These are phyloP conservation scores for Drosophila trapezifrons DNA, from an alignment of 1,140 invertebrate genomes.

Conservation along the genomic window DNA sequence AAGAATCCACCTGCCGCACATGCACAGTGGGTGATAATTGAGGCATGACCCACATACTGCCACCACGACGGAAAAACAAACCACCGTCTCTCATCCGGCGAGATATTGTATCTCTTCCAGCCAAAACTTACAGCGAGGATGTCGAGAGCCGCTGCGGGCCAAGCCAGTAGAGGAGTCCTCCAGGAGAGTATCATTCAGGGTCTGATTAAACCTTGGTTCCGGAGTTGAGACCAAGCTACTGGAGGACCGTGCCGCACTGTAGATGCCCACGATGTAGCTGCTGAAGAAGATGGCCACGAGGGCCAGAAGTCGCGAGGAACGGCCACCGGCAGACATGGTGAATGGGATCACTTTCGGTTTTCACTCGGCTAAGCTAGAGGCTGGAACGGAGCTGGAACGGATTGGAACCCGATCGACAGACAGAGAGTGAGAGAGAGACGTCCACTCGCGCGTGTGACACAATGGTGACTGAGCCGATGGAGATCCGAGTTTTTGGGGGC, in stretches of 20 bases:
- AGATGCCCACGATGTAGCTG: slow-evolving; percentile 63
- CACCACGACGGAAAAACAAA: slow-evolving; percentile 59
- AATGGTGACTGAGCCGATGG: slow-evolving; percentile 63
- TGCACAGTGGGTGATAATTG: slow-evolving; percentile 75
- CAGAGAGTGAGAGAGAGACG: slow-evolving; percentile 33
- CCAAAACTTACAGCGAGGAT: slow-evolving; percentile 73
- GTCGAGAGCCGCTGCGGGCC: slow-evolving; percentile 51
- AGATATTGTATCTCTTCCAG: slow-evolving; percentile 8
- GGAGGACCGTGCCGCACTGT: slow-evolving; percentile 65
- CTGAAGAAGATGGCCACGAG: slow-evolving; percentile 67
- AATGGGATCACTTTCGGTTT: slow-evolving; percentile 72
- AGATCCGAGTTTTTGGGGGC: slow-evolving; percentile 44
- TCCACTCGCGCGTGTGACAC: slow-evolving; percentile 59
- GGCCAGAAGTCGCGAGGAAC: slow-evolving; percentile 62
- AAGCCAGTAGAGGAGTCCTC: slow-evolving; percentile 3
- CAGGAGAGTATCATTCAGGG: slow-evolving; percentile 19
- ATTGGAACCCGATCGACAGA: slow-evolving; percentile 1
- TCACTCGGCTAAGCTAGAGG: slow-evolving; percentile 37
- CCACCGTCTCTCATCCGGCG: slow-evolving; percentile 43
- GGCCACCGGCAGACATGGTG: slow-evolving; percentile 39
- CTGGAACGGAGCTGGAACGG: slow-evolving; percentile 17
- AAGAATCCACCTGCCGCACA: slow-evolving; percentile 67
- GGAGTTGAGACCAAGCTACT: slow-evolving; percentile 7
- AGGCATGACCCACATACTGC: slow-evolving; percentile 72
- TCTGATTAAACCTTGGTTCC: neutral